A percentile compares a stretch with the other conserved stretches of the same genome.
Evolutionary conservation across 2,113 vertebrate species (phyloP).

Genomic region (Sinocyclocheilus rhinocerous): DNA sequence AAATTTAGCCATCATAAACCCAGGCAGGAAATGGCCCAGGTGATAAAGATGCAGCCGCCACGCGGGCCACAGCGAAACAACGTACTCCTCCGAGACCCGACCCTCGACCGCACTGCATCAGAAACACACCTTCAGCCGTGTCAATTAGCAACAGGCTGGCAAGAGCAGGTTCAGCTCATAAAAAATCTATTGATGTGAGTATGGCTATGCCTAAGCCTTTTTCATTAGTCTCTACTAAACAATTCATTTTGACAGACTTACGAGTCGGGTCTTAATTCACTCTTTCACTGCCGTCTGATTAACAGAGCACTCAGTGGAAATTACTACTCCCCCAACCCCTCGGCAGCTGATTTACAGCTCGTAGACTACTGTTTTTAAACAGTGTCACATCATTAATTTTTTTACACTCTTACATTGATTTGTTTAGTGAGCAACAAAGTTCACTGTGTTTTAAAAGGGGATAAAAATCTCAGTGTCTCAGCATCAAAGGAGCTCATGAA

Average conservation of each 20-base stretch:
- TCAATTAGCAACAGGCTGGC: conserved; percentile 44
- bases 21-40: conserved; percentile 14
- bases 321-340: conserved; percentile 39
- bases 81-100: background rate
- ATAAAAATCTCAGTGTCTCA: conserved; percentile 52
- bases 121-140: conserved; percentile 28
- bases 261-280: conserved; percentile 49
- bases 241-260: conserved; percentile 62
- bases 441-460: conserved; percentile 60
- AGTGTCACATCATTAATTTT: conserved; percentile 69
- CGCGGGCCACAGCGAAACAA: background rate
- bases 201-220: conserved; percentile 32
- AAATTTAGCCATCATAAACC: conserved; percentile 23
- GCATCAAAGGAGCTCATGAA: conserved; percentile 38
- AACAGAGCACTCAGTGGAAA: conserved; percentile 66
- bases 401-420: conserved; percentile 71
- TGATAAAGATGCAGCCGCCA: conserved; percentile 26
- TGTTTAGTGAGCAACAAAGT: conserved; percentile 63
- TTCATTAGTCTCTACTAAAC: conserved; percentile 54
- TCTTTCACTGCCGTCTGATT: conserved; percentile 56
- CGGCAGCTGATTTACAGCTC: conserved; percentile 64
- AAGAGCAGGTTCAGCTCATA: conserved; percentile 31
- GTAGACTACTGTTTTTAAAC: conserved; percentile 62
- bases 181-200: conserved; percentile 40
- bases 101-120: conserved; percentile 23